Conservation (phyloP, 2,888 invertebrate genomes). For the Agriopis leucophaearia region DNA sequence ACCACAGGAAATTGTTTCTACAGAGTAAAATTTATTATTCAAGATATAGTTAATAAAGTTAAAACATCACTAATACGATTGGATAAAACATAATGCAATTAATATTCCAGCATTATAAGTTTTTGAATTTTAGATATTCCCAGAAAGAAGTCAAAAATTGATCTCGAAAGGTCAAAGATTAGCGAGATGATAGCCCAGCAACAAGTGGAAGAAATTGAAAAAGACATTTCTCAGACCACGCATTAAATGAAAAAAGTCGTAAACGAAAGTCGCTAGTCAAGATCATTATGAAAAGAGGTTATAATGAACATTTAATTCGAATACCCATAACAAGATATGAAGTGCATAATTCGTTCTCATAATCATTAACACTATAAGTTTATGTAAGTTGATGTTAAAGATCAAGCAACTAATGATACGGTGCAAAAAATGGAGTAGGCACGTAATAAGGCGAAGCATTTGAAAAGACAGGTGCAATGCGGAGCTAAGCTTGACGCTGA, state of each 20-base stretch:
- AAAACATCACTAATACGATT: too few relatives aligned
- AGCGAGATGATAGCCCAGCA: background rate
- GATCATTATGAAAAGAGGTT: background rate
- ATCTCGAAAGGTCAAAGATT: background rate
- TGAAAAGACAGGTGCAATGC: conserved; percentile 29
- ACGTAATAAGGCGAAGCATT: conserved; percentile 25
- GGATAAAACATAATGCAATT: too few relatives aligned
- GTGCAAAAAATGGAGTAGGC: conserved; percentile 12
- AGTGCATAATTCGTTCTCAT: conserved; percentile 19
- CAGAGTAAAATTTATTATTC: too few relatives aligned
- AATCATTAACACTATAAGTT: conserved; percentile 28
- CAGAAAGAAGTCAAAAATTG: background rate
- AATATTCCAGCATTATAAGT: too few relatives aligned
- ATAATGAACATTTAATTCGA: background rate
- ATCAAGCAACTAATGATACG: conserved; percentile 25
- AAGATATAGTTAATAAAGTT: too few relatives aligned
- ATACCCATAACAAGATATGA: background rate
- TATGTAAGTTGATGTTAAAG: conserved; percentile 17
- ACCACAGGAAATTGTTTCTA: background rate
- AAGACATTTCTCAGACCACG: background rate
- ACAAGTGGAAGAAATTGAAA: background rate
- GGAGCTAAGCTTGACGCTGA: conserved; percentile 10
- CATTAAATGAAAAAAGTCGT: background rate
- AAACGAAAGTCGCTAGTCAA: background rate
- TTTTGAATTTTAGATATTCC: background rate